Evolutionary conservation across 2,797 vertebrate species (phyloP).

Genomic region (Naso thynnoides): DNA sequence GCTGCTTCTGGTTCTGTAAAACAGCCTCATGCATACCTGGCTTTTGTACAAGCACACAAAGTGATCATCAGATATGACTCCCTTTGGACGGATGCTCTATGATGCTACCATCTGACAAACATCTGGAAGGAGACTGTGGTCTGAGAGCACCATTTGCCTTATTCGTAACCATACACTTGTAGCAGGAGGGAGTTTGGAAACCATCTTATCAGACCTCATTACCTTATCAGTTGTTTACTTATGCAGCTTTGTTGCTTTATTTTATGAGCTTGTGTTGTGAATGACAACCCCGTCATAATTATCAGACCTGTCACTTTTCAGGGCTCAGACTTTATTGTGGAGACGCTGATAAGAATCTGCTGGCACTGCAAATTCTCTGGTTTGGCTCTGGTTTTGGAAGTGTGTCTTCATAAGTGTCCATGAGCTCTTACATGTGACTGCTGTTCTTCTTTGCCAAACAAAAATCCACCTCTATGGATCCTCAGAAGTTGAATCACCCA

Average conservation of each 20-base stretch:
- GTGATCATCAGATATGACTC: constrained; percentile 40
- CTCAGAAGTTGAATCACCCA: too few relatives aligned
- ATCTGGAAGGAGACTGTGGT: constrained; percentile 41
- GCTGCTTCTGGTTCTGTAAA: too few relatives aligned
- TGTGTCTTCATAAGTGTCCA: background rate
- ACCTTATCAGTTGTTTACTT: constrained; percentile 12
- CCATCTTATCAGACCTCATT: constrained; percentile 4
- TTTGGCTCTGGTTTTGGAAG: background rate
- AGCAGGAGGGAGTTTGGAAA: background rate
- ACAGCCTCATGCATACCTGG: background rate
- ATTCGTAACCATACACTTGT: constrained; percentile 20
- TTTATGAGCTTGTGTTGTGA: constrained; percentile 7
- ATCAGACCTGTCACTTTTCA: background rate
- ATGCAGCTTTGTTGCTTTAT: background rate
- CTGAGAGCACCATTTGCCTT: constrained; percentile 20
- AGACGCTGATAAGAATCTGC: constrained; percentile 5
- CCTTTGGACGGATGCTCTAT: constrained; percentile 22
- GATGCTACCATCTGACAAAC: constrained; percentile 53
- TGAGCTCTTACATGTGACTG: constrained; percentile 19
- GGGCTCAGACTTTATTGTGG: background rate
- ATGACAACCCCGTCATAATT: background rate
- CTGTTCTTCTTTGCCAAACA: constrained; percentile 16
- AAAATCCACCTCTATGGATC: too few relatives aligned
- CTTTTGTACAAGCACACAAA: constrained; percentile 4
- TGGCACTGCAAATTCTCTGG: background rate